Evolutionary conservation across 2,113 vertebrate genomes (phyloP).

Genomic region (Isichthys henryi): DNA sequence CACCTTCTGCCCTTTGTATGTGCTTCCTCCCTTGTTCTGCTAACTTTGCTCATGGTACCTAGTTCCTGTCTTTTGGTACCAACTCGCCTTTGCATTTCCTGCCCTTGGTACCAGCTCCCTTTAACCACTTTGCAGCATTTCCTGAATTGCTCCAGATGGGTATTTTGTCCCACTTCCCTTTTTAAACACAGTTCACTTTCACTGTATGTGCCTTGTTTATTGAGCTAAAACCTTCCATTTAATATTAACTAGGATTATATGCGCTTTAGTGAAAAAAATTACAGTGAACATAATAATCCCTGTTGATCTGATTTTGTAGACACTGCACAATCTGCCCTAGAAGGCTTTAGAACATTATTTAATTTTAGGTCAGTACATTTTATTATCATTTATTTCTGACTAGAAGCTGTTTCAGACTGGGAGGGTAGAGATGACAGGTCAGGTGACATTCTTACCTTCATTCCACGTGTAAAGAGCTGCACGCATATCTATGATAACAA

Average conservation of each 20-base stretch:
- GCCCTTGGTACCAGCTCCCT: background rate
- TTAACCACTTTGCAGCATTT: background rate
- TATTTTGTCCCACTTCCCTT: background rate
- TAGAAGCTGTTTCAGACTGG: background rate
- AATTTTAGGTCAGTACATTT: background rate
- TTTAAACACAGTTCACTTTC: background rate
- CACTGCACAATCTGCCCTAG: background rate
- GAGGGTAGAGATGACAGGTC: background rate
- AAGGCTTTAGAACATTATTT: background rate
- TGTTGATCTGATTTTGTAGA: background rate
- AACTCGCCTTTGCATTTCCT: background rate
- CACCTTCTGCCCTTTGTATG: background rate
- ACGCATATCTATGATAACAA: background rate
- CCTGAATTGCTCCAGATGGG: slow-evolving; percentile 1
- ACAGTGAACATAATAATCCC: background rate
- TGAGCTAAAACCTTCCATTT: background rate
- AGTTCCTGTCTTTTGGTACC: background rate
- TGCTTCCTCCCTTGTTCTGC: background rate
- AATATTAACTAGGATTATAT: background rate
- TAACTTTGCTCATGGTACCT: background rate
- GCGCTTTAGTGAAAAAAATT: background rate
- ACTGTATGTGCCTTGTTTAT: background rate
- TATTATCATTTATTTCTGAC: background rate
- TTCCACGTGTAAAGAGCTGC: background rate
- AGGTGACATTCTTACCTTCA: background rate